phyloP scores from a whole-genome alignment of 2,797 vertebrate genomes.

The Morus bassanus region DNA sequence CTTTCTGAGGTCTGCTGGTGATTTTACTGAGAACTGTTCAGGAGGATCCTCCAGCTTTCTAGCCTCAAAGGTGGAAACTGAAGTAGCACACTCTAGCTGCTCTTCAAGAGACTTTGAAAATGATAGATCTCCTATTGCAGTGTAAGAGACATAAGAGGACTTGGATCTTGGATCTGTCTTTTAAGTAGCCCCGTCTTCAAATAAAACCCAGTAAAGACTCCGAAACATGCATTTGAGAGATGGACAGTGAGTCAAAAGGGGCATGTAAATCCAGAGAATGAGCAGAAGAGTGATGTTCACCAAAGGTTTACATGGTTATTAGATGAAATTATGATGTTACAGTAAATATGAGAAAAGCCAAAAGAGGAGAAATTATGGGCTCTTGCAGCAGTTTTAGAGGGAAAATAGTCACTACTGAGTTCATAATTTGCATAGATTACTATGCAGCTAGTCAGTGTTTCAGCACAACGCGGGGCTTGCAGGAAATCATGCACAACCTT shows the following conservation, averaged over 20 bases:
- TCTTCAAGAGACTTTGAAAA: background rate
- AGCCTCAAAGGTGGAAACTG: background rate
- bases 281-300: background rate
- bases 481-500: background rate
- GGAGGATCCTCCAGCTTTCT: background rate
- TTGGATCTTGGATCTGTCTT: background rate
- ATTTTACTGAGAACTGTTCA: background rate
- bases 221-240: background rate
- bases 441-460: background rate
- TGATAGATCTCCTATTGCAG: background rate
- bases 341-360: background rate
- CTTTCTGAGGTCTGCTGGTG: background rate
- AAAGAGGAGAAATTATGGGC: background rate
- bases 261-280: background rate
- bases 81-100: background rate
- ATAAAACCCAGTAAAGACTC: background rate
- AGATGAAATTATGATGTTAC: background rate
- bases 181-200: background rate
- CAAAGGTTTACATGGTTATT: background rate
- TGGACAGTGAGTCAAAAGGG: background rate
- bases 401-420: background rate
- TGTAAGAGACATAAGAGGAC: background rate
- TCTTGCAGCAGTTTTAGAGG: background rate
- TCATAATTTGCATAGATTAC: constrained; percentile 4
- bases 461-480: background rate